phyloP scores from a whole-genome alignment of 2,797 vertebrate species.

The Yasuhikotakia modesta region DNA sequence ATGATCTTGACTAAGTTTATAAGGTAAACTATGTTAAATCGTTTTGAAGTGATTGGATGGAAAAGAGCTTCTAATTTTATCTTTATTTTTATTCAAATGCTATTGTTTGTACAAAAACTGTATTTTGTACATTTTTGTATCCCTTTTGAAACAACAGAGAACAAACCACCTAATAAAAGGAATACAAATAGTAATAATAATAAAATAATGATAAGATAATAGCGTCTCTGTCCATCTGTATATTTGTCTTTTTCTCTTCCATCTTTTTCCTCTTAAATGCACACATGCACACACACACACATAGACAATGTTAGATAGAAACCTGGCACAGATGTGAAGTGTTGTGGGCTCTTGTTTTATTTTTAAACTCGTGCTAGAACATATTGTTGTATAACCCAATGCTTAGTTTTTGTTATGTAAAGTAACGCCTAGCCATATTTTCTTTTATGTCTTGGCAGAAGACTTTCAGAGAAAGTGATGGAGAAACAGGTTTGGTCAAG shows the following conservation, averaged over 20 bases:
- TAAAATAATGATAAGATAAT: no score
- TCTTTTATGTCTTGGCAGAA: conserved; percentile 51
- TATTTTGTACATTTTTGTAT: no score
- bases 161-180: no score
- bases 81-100: no score
- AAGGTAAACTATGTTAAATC: no score
- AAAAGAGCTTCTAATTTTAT: neutral
- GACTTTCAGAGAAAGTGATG: conserved; percentile 28
- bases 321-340: conserved; percentile 11
- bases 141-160: no score
- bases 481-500: conserved; percentile 10
- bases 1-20: no score
- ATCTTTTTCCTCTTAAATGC: neutral
- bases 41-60: neutral
- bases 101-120: no score
- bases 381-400: conserved; percentile 45
- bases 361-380: conserved; percentile 50
- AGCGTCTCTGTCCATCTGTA: neutral
- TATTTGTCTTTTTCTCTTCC: neutral
- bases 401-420: conserved; percentile 25
- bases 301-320: conserved; percentile 29
- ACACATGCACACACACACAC: neutral
- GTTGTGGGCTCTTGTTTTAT: conserved; percentile 43
- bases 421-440: conserved; percentile 42
- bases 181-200: no score